Evolutionary conservation across 2,797 vertebrate species (phyloP).

Genomic region (Pangasius macronema): DNA sequence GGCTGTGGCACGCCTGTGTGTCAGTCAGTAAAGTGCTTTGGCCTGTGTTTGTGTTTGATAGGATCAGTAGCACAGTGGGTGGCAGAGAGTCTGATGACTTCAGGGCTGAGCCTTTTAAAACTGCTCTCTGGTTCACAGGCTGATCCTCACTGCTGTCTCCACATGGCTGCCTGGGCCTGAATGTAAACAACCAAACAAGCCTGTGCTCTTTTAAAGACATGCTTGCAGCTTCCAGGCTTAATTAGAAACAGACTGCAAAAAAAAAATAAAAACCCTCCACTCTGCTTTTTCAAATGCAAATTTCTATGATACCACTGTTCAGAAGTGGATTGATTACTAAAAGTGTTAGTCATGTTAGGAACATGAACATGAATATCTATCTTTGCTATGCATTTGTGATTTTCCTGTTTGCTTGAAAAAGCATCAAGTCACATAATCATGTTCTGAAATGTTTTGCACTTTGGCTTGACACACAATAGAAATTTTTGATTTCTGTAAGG

Average conservation of each 20-base stretch:
- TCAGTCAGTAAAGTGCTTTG: constrained; percentile 58
- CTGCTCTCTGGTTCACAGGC: constrained; percentile 48
- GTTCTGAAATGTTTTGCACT: constrained; percentile 4
- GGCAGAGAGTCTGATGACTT: constrained; percentile 48
- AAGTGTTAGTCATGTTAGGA: neutral
- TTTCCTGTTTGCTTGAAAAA: constrained; percentile 10
- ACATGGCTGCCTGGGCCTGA: constrained; percentile 43
- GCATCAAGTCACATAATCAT: neutral
- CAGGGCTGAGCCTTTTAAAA: constrained; percentile 52
- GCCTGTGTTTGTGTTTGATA: constrained; percentile 61
- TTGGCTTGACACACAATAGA: neutral
- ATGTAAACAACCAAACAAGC: constrained; percentile 60
- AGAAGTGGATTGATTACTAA: neutral
- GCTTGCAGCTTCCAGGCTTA: constrained; percentile 46
- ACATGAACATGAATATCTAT: too few species aligned
- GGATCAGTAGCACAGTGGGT: constrained; percentile 59
- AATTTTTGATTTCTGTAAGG: constrained; percentile 26
- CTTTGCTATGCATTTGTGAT: neutral
- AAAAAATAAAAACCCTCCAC: neutral
- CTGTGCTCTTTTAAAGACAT: constrained; percentile 50
- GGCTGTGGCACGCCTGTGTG: constrained; percentile 50
- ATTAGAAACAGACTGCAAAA: constrained; percentile 55
- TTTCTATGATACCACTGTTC: neutral
- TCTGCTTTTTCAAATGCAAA: neutral
- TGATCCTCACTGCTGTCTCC: constrained; percentile 42